phyloP scores from a whole-genome alignment of 2,888 invertebrate genomes.

The Muschampia plurimacula region DNA sequence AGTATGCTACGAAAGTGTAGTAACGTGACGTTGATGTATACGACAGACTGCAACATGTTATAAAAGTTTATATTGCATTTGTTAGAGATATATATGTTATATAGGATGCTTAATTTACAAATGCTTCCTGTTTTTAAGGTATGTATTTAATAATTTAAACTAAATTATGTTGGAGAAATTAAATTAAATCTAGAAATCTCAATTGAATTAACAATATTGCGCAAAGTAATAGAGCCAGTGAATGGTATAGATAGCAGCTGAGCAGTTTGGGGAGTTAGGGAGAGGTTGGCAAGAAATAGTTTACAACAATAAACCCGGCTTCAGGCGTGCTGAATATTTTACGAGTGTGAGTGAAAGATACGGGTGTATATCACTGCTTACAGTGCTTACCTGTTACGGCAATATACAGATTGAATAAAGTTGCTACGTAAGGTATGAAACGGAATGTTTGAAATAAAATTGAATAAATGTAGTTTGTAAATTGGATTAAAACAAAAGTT shows the following conservation, averaged over 20 bases:
- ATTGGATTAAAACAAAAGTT: too few relatives aligned
- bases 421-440: slow-evolving; percentile 6
- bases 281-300: slow-evolving; percentile 60
- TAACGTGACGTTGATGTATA: background rate
- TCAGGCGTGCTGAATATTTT: slow-evolving; percentile 65
- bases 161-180: background rate
- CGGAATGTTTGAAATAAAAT: too few relatives aligned
- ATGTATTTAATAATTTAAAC: background rate
- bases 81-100: background rate
- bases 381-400: slow-evolving; percentile 21
- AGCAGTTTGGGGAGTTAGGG: slow-evolving; percentile 28
- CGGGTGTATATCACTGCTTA: slow-evolving; percentile 29
- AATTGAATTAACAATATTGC: background rate
- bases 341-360: slow-evolving; percentile 45
- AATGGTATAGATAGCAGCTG: slow-evolving; percentile 52
- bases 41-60: background rate
- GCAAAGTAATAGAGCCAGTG: slow-evolving; percentile 38
- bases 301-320: slow-evolving; percentile 59
- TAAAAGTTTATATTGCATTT: background rate
- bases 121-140: too few relatives aligned
- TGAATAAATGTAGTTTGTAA: too few relatives aligned
- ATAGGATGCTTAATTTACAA: too few relatives aligned
- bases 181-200: background rate
- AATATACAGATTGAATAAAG: slow-evolving; percentile 14
- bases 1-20: background rate